Base-by-base conservation (phyloP, 2,888 invertebrate genomes). In the Cheilosia vulpina region DNA sequence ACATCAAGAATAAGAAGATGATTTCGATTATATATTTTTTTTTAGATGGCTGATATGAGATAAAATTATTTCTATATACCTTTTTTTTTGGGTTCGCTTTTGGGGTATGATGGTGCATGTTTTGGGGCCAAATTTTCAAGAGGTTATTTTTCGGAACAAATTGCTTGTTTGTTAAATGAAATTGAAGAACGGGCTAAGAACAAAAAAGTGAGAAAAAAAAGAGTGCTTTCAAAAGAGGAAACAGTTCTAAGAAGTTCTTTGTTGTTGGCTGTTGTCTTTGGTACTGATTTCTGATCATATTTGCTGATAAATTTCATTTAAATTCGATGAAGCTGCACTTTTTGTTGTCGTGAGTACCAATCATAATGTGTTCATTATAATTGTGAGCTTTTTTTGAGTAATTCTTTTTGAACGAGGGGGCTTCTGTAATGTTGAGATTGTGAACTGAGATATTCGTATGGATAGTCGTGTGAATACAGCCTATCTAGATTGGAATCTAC, bases 281-380 rank as follows among this genome's bases (percentile, higher is more conserved):
- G 58, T 27, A 24, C 21, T 15, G 41, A 57, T 68, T 71, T 58
- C 66, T 50, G 80, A 84, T 84, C 84, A 71, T 47, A 84, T 84
- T 84, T 71, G 75, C 84, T 84, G 84, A 84, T 84, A 84, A 76
- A 50, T 66, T 84, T 80, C 62, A 84, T 84, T 84, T 84, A 80
- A 84, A 84, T 80, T 80, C 60, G 53, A 71, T 84, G 84, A 84
- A 76, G 75, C 71, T 84, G 84, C 84, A 80, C 53, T 84, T 84
- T 47, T 71, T 75, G 55, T 53, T 41, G n/a, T 68, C 11, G 43
- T 55, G 43, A 11, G 50, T 19, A 41, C 13, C 13, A 34, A 9
- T 11, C 38, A 13, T 38, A 38, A 38, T 38, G 4, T 38, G 38
- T 38, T 38, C 38, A 38, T 38, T 38, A 38, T 11, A 38, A 13